Evolutionary conservation across 1,140 invertebrate species (phyloP), one percentile per base, ranked within the genome.

Genomic region (Saccostrea echinata): DNA sequence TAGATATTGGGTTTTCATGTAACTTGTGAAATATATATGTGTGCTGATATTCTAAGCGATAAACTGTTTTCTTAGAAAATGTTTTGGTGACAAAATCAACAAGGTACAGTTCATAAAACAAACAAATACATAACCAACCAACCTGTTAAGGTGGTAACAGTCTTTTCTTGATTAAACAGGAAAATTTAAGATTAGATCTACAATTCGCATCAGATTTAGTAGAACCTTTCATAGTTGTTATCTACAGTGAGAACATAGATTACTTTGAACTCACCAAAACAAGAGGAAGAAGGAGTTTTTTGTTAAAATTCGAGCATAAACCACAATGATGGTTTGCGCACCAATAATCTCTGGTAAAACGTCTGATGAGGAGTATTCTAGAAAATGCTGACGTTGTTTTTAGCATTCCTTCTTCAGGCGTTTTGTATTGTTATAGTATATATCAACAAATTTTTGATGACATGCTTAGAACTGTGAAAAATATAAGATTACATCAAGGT

Each of bases 91-190:
- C n/a, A n/a, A n/a, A n/a, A n/a, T n/a, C n/a, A n/a, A n/a, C n/a
- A n/a, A n/a, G n/a, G n/a, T n/a, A n/a, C n/a, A n/a, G n/a, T n/a
- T n/a, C n/a, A n/a, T n/a, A n/a, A n/a, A n/a, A n/a, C n/a, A n/a
- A n/a, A n/a, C n/a, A n/a, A n/a, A n/a, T n/a, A n/a, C n/a, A n/a
- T n/a, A n/a, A n/a, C n/a, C n/a, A 82, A 30, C 80, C 80, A 13
- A 55, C 27, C 43, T 87, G 57, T 35, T 16, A 13, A 61, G 12
- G 3, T 1, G 35, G 27, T 81, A 53, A 27, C 3, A 83, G 83
- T 43, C 52, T 84, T 81, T 83, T n/a, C n/a, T 33, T 87, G 11
- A 3, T 87, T 21, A 87, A 87, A 52, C 43, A 87, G 71, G 86
- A 61, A n/a, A 87, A 84, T 84, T 57, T 76, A 27, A 33, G 86